These are phyloP conservation scores for Catharus ustulatus DNA, from an alignment of 2,797 vertebrate genomes.

Conservation along the genomic window DNA sequence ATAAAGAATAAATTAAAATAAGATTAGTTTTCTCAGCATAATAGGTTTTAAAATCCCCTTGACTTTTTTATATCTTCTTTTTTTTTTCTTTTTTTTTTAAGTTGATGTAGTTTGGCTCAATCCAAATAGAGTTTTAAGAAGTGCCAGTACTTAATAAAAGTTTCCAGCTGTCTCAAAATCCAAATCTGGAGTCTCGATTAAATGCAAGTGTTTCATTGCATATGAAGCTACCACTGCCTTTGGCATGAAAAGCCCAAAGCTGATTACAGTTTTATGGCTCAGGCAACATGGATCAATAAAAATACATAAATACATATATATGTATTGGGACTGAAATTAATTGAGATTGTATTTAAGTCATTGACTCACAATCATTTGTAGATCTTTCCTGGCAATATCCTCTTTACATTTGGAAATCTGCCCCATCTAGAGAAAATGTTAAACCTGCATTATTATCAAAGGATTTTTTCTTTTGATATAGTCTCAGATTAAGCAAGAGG, in stretches of 20 bases:
- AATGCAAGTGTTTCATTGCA: not conserved
- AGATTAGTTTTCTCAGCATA: not conserved
- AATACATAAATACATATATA: not conserved
- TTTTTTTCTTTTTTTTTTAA: not conserved
- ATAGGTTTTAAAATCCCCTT: not conserved
- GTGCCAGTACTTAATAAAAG: constrained; percentile 66
- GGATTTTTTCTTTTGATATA: constrained; percentile 25
- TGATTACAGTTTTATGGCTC: constrained; percentile 21
- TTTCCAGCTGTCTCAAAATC: constrained; percentile 59
- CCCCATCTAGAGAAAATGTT: not conserved
- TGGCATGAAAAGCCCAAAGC: not conserved
- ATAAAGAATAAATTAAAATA: not conserved
- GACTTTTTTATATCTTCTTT: not conserved
- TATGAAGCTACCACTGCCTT: constrained; percentile 13
- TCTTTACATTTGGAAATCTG: constrained; percentile 13
- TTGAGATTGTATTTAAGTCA: not conserved
- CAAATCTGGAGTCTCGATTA: constrained; percentile 46
- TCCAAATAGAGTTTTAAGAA: constrained; percentile 53
- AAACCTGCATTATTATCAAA: not conserved
- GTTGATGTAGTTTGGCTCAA: not conserved
- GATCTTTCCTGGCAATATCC: constrained; percentile 11
- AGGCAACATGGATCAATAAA: not conserved
- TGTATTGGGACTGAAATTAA: not conserved
- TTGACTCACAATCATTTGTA: not conserved
- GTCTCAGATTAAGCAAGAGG: not conserved